Evolutionary conservation across 2,113 vertebrate species (phyloP), one percentile per base, ranked within the genome.

Genomic region (Oreamnos americanus): DNA sequence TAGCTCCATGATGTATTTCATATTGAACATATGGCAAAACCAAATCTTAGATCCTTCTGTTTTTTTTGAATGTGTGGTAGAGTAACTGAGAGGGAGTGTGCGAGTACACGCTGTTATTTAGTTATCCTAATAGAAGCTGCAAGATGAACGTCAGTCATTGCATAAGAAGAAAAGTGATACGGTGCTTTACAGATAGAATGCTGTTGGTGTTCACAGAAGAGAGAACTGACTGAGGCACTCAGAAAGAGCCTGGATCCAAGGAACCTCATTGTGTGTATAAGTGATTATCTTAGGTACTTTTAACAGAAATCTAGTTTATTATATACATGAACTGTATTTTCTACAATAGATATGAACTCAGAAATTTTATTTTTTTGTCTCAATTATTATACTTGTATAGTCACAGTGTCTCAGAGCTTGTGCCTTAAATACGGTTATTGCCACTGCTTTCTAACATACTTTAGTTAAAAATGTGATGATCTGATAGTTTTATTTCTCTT

Each of bases 231-330:
- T 84, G 45, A 98, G 49, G 53, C 36, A 39, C 12, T 87, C 25
- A 90, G 36, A 79, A 74, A 87, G 82, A 60, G 43, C 26, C n/a
- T 43, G 45, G 53, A 67, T 15, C 55, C n/a, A 53, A 64, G 82
- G 78, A 49, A 87, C 76, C 47, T 93, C 28, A 49, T 47, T 43
- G 9, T 60, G 2, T 83, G 16, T 94, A 6, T 78, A 71, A n/a
- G 64, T 97, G 51, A 51, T 92, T 25, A 81, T 90, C n/a, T 92
- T 88, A 84, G 62, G 16, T 92, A 36, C n/a, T 95, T 91, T 90
- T 55, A 84, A 92, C 6, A 85, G 13, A 85, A 92, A 47, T 90
- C 39, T 91, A 62, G 62, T 74, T 91, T 58, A 84, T 6, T 45
- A 47, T 74, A 28, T 47, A 76, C 28, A 14, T 57, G 1, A 1